Evolutionary conservation across 2,797 vertebrate species (phyloP), one percentile per base, ranked within the genome.

Genomic region (Rhinoraja longicauda): DNA sequence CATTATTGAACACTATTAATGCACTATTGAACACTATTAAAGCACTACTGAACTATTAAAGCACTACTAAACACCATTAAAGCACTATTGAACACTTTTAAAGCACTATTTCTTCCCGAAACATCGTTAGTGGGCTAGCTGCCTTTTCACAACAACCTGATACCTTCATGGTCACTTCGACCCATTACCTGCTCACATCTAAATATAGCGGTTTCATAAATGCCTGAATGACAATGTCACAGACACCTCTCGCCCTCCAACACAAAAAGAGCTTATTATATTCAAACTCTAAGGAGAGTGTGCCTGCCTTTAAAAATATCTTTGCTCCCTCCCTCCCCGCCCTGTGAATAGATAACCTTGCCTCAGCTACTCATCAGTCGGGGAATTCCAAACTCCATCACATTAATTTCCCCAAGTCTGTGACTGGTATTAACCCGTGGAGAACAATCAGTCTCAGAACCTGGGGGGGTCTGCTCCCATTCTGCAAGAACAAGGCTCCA

Each of bases 331-430:
- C 70, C 57, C 53, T 6, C 88, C 13, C 32, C 26, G 90, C 26
- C 64, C 21, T 91, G 67, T 70, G 90, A 73, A 91, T 53, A 32
- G 59, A 36, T 21, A 64, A 32, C 59, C n/a, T 64, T 67, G 84
- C 6, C 62, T 64, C 5, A 64, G 88, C 64, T 26, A 21, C n/a
- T 90, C n/a, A 9, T 39, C 19, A 90, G 62, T 72, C 2, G 70
- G 88, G 64, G 88, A 67, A 90, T 90, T 90, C 36, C 88, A 36
- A 45, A 45, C 64, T 39, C n/a, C 88, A 72, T 39, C 90, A 45
- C 36, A 36, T 36, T 73, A 26, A 91, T 45, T 73, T 15, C 36
- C 21, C 67, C 0, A 36, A 0, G 62, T 64, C 62, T 67, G 62
- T 26, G 67, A 70, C 26, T 45, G 32, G 24, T 73, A 7, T 36